These are phyloP conservation scores for Triops longicaudatus DNA, from an alignment of 1,140 invertebrate species.

Conservation along the genomic window DNA sequence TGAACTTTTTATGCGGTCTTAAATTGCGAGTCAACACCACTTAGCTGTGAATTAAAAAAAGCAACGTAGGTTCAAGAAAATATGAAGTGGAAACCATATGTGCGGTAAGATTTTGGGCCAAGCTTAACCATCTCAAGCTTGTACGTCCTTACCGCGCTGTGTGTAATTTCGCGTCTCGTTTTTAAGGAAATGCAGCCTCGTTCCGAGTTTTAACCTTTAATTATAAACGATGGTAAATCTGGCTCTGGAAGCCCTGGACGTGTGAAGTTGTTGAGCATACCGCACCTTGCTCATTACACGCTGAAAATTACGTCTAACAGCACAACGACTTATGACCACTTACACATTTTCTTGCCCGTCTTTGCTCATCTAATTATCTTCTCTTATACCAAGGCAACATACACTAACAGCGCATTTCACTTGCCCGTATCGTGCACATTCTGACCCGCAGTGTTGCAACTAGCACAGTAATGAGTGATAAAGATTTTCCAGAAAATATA, in stretches of 20 bases:
- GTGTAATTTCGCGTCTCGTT: background rate
- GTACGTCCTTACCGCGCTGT: background rate
- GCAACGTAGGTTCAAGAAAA: no score
- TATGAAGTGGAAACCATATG: no score
- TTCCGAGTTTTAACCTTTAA: background rate
- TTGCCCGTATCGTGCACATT: no score
- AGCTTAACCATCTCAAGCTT: background rate
- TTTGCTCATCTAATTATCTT: constrained; percentile 7
- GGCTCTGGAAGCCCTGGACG: background rate
- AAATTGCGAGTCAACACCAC: background rate
- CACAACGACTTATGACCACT: background rate
- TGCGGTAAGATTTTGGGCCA: background rate
- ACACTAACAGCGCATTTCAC: background rate
- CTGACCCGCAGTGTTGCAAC: background rate
- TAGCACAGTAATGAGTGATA: background rate
- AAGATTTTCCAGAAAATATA: background rate
- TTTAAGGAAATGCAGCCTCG: background rate
- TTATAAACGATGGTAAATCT: background rate
- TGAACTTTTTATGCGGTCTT: background rate
- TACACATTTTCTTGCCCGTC: background rate
- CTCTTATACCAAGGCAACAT: background rate
- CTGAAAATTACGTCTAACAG: background rate
- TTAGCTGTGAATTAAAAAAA: background rate
- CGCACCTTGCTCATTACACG: background rate
- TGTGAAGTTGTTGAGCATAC: background rate